phyloP scores from a whole-genome alignment of 2,113 vertebrate genomes.

The Nibea albiflora region DNA sequence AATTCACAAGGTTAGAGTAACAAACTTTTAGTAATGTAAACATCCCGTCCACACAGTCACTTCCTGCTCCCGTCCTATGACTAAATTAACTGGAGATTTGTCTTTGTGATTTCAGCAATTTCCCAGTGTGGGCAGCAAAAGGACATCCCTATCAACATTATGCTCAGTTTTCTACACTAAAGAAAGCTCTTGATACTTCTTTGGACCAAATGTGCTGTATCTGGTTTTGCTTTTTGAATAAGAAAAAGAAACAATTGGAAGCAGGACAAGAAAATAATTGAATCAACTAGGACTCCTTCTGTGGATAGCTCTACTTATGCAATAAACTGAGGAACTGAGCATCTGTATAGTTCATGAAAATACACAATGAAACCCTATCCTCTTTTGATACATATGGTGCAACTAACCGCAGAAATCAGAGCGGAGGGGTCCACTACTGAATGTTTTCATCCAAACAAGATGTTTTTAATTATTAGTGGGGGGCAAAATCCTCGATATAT shows the following conservation, averaged over 20 bases:
- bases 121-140: conserved; percentile 47
- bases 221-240: conserved; percentile 22
- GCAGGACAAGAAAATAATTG: neutral
- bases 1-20: conserved; percentile 63
- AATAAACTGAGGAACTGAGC: conserved; percentile 17
- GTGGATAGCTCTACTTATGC: neutral
- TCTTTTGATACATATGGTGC: conserved; percentile 14
- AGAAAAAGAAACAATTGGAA: conserved; percentile 1
- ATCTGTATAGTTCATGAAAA: conserved; percentile 12
- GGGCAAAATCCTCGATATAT: neutral
- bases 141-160: conserved; percentile 27
- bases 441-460: neutral
- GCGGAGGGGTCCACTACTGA: neutral
- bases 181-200: conserved; percentile 25
- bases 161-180: neutral
- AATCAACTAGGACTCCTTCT: conserved; percentile 12
- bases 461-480: neutral
- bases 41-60: conserved; percentile 65
- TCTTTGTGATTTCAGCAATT: conserved; percentile 65
- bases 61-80: conserved; percentile 73
- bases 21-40: conserved; percentile 65
- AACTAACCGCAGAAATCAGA: conserved; percentile 1
- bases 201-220: conserved; percentile 1
- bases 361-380: neutral
- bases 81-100: conserved; percentile 64